Base-by-base conservation (phyloP, 2,797 vertebrate species). In the Arrhamphus sclerolepis region DNA sequence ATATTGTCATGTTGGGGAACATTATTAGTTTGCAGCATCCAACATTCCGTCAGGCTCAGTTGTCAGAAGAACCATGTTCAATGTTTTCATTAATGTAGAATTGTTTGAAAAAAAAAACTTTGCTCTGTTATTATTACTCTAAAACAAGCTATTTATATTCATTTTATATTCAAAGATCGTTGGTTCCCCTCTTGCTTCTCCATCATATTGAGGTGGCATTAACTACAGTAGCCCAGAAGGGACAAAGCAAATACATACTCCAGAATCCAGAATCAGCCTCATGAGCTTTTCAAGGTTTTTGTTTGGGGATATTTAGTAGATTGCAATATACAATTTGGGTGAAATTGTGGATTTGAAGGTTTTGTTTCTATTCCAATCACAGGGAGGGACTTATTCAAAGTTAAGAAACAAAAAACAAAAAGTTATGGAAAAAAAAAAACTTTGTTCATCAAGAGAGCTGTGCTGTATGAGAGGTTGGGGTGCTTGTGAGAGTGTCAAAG, bases 401-500 rank as follows among this genome's bases (percentile, higher is more conserved):
- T 10, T 46, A 26, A 9, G 21, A 49, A 58, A 41, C 19, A 22
- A 29, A 46, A 48, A 44, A 38, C n/a, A 66, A 63, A 70, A 68
- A 61, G 17, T 78, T 85, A 74, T 14, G 13, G 14, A 38, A 38
- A 13, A 38, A 38, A 38, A 1, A 46, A 66, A 63, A 73, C 53
- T 64, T 44, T 43, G 59, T 19, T 66, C 49, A 68, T 72, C 52
- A 63, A 51, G 63, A 77, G 59, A 60, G 11, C 38, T 56, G 21
- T 16, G 11, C 14, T 48, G 64, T 74, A 47, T 65, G 26, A 42
- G 63, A 63, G 54, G 41, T 66, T 31, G 38, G 66, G 64, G 57
- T 70, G 56, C 54, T 61, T 46, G 41, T 66, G 54, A 49, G 47
- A 68, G 48, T 59, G 53, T 72, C 68, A 77, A 51, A 68, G 51